Base-by-base conservation (phyloP, 2,888 invertebrate genomes). In the Archips xylosteana region DNA sequence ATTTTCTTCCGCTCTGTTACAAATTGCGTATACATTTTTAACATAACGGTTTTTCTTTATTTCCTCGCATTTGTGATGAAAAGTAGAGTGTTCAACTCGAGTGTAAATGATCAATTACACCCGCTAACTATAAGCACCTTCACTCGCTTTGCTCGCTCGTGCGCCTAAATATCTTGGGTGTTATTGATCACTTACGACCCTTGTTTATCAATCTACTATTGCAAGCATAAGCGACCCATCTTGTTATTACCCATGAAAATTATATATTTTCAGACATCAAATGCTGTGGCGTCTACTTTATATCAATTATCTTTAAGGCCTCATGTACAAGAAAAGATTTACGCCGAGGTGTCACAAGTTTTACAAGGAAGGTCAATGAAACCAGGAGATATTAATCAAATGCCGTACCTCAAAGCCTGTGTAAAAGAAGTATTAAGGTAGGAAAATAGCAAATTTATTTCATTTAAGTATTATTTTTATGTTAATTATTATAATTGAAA, bases 401-500 rank as follows among this genome's bases (percentile, higher is more conserved):
- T 97, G 94, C 95, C 95, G 9, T 97, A 96, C 80, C 87, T 97
- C 66, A 96, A 96, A 82, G 97, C 97, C 0, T 97, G 97, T 80
- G 94, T 97, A 39, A 97, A 96, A 83, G 97, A 97, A 90, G 96
- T 96, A 0, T 91, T 97, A 78, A 96, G 97, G 96, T 96, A 82
- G 9, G 2, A 9, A 2, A 9, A 49, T 2, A n/a, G 3, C 2
- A 13, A n/a, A 49, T 49, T 4, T 49, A 9, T 9, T 9, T 54
- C 5, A 15, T 54, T n/a, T 9, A 8, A 15, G n/a, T 51, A 49
- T 10, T 15, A 51, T 51, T 15, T 15, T 5, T n/a, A 13, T 49
- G 1, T 49, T 49, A n/a, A 47, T 3, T 6, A 23, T 15, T 23
- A 4, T 8, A 54, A 54, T 2, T 3, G 9, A 68, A 45, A 32